Percentiles rank a stretch among this genome's conserved stretches.
These are phyloP conservation scores for Phocides pigmalion DNA, from an alignment of 1,140 invertebrate species.

Conservation along the genomic window DNA sequence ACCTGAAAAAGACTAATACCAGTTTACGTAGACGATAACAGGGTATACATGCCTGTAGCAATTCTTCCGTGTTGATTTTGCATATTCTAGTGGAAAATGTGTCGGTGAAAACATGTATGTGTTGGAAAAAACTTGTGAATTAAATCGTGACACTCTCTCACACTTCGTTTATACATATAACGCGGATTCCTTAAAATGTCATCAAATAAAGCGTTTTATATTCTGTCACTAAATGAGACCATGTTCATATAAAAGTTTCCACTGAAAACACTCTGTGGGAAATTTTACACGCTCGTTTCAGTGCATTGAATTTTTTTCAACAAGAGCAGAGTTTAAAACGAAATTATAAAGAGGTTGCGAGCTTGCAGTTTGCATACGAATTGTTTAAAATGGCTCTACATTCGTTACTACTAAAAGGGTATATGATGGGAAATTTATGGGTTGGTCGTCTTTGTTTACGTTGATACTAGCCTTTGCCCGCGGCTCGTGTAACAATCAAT, in stretches of 20 bases:
- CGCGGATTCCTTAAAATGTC: constrained; percentile 1
- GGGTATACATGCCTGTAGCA: too few relatives aligned
- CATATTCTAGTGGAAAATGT: too few relatives aligned
- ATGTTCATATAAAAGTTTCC: constrained; percentile 25
- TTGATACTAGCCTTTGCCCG: too few relatives aligned
- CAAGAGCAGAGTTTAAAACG: constrained; percentile 19
- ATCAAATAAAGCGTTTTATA: constrained; percentile 12
- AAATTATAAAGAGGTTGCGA: constrained; percentile 17
- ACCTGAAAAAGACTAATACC: too few relatives aligned
- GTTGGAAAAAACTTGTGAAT: too few relatives aligned
- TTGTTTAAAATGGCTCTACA: constrained; percentile 13
- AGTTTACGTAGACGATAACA: too few relatives aligned
- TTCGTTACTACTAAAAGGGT: constrained; percentile 7
- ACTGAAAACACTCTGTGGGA: constrained; percentile 10
- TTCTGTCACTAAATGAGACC: constrained; percentile 2
- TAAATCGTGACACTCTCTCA: too few relatives aligned
- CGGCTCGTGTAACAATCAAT: too few relatives aligned
- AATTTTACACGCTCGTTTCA: constrained; percentile 21
- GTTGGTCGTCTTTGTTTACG: too few relatives aligned
- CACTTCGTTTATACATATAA: too few relatives aligned
- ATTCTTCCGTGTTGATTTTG: too few relatives aligned
- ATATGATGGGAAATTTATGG: background rate
- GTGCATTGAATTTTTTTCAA: constrained; percentile 23
- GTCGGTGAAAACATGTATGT: too few relatives aligned
- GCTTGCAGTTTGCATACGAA: constrained; percentile 25